Conservation (phyloP, 2,888 invertebrate species). For the Yponomeuta plumbellus region DNA sequence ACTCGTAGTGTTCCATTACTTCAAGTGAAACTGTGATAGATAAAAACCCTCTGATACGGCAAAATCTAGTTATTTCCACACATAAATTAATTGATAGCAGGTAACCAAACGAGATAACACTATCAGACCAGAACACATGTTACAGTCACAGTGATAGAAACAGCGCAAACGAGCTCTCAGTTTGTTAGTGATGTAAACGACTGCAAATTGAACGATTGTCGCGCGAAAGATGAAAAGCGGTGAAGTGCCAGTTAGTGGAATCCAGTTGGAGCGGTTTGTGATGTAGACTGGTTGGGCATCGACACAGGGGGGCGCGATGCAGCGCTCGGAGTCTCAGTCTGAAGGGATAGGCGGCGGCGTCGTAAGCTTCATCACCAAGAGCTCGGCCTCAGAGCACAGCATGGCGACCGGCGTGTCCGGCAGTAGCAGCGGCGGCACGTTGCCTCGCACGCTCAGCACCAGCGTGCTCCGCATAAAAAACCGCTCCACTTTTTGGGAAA, state of each 20-base stretch:
- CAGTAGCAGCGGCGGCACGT: slow-evolving; percentile 66
- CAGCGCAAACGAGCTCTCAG: neutral
- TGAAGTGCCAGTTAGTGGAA: neutral
- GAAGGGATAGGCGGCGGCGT: slow-evolving; percentile 65
- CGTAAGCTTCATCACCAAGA: slow-evolving; percentile 57
- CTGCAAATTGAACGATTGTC: neutral
- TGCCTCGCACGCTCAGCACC: slow-evolving; percentile 85
- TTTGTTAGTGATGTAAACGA: no score
- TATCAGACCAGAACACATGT: slow-evolving; percentile 6
- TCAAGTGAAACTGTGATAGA: neutral
- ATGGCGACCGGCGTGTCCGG: slow-evolving; percentile 60
- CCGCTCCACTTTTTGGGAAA: slow-evolving; percentile 89
- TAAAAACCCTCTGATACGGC: neutral
- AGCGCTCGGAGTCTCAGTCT: slow-evolving; percentile 77
- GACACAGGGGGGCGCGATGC: slow-evolving; percentile 37
- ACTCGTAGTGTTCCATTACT: neutral
- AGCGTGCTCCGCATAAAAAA: slow-evolving; percentile 87
- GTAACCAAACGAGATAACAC: neutral
- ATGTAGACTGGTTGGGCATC: no score
- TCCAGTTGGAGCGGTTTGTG: no score
- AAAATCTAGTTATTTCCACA: neutral
- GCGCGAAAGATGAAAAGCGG: neutral
- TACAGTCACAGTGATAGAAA: neutral
- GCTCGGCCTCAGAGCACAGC: slow-evolving; percentile 69
- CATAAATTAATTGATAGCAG: neutral